These are phyloP conservation scores for Hirtodrosophila trivittata DNA, from an alignment of 2,888 invertebrate genomes.

Conservation along the genomic window DNA sequence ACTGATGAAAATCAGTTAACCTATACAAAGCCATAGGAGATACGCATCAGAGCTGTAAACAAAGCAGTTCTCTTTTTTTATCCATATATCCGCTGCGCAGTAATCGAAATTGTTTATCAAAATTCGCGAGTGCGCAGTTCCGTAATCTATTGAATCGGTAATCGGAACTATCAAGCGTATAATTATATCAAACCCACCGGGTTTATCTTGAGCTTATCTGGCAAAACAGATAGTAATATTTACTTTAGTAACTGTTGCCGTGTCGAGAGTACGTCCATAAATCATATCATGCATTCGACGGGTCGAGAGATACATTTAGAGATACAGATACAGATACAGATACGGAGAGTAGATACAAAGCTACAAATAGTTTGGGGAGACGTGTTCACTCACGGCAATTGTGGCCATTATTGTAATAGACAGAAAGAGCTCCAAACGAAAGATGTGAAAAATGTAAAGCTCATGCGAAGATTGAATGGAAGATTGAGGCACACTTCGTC, in stretches of 20 bases:
- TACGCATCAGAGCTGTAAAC: neutral
- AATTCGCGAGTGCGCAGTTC: no score
- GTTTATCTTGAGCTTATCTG: constrained; percentile 41
- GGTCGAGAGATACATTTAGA: neutral
- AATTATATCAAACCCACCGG: constrained; percentile 27
- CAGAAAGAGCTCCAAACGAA: constrained; percentile 18
- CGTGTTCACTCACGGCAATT: constrained; percentile 54
- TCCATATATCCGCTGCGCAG: neutral
- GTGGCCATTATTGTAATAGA: constrained; percentile 58
- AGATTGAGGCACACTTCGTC: constrained; percentile 44
- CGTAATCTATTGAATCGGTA: constrained; percentile 12
- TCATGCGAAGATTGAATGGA: constrained; percentile 64
- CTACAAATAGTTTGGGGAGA: constrained; percentile 18
- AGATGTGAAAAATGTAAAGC: constrained; percentile 72
- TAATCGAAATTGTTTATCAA: neutral
- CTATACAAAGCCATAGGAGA: neutral
- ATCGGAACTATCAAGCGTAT: constrained; percentile 15
- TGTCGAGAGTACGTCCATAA: constrained; percentile 34
- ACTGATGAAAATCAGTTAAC: neutral
- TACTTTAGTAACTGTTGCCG: constrained; percentile 20
- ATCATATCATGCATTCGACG: constrained; percentile 23
- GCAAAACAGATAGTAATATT: constrained; percentile 36
- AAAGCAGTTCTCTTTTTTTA: neutral
- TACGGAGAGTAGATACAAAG: constrained; percentile 5
- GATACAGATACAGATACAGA: constrained; percentile 22